A percentile compares a stretch with the other conserved stretches of the same genome.
phyloP scores from a whole-genome alignment of 2,888 invertebrate species.

The Drosophila yooni region DNA sequence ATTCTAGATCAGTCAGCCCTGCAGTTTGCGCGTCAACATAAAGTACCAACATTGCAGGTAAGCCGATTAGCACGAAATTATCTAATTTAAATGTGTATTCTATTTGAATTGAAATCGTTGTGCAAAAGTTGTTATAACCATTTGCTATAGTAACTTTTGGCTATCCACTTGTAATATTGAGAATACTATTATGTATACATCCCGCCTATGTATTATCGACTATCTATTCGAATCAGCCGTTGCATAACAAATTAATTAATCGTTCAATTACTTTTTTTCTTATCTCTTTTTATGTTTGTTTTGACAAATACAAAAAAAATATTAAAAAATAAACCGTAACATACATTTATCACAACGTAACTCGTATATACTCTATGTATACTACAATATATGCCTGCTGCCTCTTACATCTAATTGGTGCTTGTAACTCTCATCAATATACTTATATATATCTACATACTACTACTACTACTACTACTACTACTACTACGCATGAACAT shows the following conservation, averaged over 20 bases:
- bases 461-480: constrained; percentile 28
- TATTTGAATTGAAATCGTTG: constrained; percentile 56
- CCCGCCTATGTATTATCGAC: constrained; percentile 57
- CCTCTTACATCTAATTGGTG: constrained; percentile 82
- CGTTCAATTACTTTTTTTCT: constrained; percentile 73
- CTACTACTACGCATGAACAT: constrained; percentile 68
- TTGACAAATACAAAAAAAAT: constrained; percentile 35
- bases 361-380: constrained; percentile 58
- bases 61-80: constrained; percentile 37
- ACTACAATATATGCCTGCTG: constrained; percentile 79
- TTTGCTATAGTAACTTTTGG: constrained; percentile 77
- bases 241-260: constrained; percentile 73
- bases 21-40: constrained; percentile 90
- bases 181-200: constrained; percentile 47
- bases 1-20: constrained; percentile 94
- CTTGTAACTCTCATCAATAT: constrained; percentile 74
- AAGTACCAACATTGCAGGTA: constrained; percentile 88
- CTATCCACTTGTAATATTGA: constrained; percentile 57
- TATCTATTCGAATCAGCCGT: constrained; percentile 62
- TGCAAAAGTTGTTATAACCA: constrained; percentile 76
- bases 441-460: constrained; percentile 41
- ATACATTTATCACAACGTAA: constrained; percentile 70
- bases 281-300: constrained; percentile 79
- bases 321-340: constrained; percentile 52
- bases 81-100: constrained; percentile 1